Evolutionary conservation across 2,888 invertebrate species (phyloP), one percentile per base, ranked within the genome.

Genomic region (Biston stratarius): DNA sequence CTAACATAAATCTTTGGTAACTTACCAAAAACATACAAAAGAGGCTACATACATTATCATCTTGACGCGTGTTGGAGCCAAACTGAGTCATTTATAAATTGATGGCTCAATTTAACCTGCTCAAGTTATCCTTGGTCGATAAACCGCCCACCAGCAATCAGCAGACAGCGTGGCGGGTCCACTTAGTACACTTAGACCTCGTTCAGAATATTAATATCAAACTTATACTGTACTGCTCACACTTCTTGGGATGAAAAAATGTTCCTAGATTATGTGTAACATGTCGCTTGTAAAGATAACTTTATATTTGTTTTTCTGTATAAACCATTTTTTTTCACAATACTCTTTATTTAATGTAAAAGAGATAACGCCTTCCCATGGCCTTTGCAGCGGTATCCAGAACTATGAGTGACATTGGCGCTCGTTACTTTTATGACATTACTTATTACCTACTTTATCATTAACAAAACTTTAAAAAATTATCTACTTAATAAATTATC

Each of bases 61-160:
- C 5, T 53, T 14, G 5, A 40, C 40, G 40, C 51, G 24, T 33
- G 1, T 15, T 15, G 6, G 40, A 24, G 7, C 40, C 55, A 49
- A 38, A 48, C 45, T 58, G 57, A 67, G 58, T 67, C 56, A 66
- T 61, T 52, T 42, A 38, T 48, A 52, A 58, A 59, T 62, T 67
- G 44, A 55, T 55, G 62, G 42, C 62, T 58, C 52, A 67, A 67
- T 67, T 48, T 48, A 36, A 51, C 45, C 61, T 44, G 58, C 45
- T 55, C 61, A 45, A 24, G 42, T 67, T 44, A 62, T 67, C 65
- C 65, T 62, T 48, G 59, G 53, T 62, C 58, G 67, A 59, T 67
- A 59, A 61, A 65, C 52, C 67, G 58, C 67, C 67, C 62, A 67
- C 67, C 42, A 14, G 40, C 58, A 67, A 59, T 59, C 62, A 48